Evolutionary conservation across 2,888 invertebrate genomes (phyloP).

Genomic region (Cephus pygmeus): DNA sequence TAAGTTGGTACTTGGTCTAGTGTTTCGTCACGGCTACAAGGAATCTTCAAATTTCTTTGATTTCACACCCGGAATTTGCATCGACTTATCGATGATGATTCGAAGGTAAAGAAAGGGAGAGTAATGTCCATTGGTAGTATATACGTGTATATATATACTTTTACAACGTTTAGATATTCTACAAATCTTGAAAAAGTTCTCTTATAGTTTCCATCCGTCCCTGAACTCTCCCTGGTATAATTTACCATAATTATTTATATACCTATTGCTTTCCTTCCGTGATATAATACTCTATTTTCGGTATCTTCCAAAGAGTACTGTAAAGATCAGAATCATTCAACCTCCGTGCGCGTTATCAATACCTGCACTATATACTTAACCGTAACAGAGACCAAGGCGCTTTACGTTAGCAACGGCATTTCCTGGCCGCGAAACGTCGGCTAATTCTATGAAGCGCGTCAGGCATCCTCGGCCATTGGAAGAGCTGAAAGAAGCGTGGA

Average conservation of each 20-base stretch:
- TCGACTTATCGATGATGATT: background rate
- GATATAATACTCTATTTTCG: background rate
- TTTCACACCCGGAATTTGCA: background rate
- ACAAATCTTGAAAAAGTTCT: background rate
- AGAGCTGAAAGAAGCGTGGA: background rate
- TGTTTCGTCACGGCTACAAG: background rate
- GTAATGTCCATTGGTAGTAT: background rate
- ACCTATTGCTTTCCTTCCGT: background rate
- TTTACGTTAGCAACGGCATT: slow-evolving; percentile 6
- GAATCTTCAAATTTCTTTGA: background rate
- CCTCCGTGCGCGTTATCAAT: background rate
- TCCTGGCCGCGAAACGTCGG: slow-evolving; percentile 18
- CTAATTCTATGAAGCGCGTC: slow-evolving; percentile 8
- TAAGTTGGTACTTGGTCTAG: too few relatives aligned
- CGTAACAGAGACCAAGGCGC: background rate
- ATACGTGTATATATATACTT: background rate
- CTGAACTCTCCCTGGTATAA: slow-evolving; percentile 35
- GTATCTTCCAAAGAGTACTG: background rate
- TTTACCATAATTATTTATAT: background rate
- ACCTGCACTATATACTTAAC: background rate
- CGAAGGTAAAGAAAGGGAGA: too few relatives aligned
- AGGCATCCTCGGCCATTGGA: background rate
- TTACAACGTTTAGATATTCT: background rate
- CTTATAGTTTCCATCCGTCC: slow-evolving; percentile 48
- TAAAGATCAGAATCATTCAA: background rate